These are phyloP conservation scores for Spodoptera exigua DNA, from an alignment of 2,888 invertebrate species.

Conservation along the genomic window DNA sequence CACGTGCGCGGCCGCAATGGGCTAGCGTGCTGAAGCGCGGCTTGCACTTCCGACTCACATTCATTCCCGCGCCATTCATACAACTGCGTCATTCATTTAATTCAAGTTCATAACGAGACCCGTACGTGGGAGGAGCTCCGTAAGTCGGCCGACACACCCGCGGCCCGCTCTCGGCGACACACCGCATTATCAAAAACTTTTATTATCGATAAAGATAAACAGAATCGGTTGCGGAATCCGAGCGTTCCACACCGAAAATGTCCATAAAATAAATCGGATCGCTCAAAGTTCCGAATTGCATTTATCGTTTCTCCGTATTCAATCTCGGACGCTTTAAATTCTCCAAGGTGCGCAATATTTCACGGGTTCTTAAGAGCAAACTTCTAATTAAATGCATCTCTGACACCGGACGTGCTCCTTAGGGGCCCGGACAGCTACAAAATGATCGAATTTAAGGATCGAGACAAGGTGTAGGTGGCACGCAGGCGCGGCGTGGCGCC, in stretches of 20 bases:
- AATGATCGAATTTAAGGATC: slow-evolving; percentile 73
- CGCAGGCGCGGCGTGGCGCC: slow-evolving; percentile 72
- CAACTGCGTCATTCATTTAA: slow-evolving; percentile 87
- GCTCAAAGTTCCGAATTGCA: slow-evolving; percentile 71
- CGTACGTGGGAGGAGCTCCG: slow-evolving; percentile 78
- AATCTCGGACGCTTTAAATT: slow-evolving; percentile 74
- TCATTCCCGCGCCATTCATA: slow-evolving; percentile 87
- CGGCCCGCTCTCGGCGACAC: slow-evolving; percentile 64
- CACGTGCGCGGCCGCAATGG: slow-evolving; percentile 76
- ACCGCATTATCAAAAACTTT: slow-evolving; percentile 70
- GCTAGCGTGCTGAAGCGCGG: slow-evolving; percentile 81
- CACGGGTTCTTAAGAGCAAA: slow-evolving; percentile 78
- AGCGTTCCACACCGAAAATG: slow-evolving; percentile 65
- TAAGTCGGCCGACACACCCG: slow-evolving; percentile 70
- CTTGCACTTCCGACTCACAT: slow-evolving; percentile 86
- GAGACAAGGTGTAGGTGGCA: slow-evolving; percentile 67
- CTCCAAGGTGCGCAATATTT: slow-evolving; percentile 81
- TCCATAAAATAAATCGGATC: slow-evolving; percentile 80
- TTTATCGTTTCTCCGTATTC: slow-evolving; percentile 83
- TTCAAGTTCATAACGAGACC: slow-evolving; percentile 85
- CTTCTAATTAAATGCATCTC: slow-evolving; percentile 83
- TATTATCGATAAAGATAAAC: slow-evolving; percentile 74
- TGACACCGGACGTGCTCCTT: slow-evolving; percentile 71
- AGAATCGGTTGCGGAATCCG: slow-evolving; percentile 65
- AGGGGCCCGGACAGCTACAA: slow-evolving; percentile 70